These are phyloP conservation scores for Diabrotica virgifera DNA, from an alignment of 1,140 invertebrate species.

Conservation along the genomic window DNA sequence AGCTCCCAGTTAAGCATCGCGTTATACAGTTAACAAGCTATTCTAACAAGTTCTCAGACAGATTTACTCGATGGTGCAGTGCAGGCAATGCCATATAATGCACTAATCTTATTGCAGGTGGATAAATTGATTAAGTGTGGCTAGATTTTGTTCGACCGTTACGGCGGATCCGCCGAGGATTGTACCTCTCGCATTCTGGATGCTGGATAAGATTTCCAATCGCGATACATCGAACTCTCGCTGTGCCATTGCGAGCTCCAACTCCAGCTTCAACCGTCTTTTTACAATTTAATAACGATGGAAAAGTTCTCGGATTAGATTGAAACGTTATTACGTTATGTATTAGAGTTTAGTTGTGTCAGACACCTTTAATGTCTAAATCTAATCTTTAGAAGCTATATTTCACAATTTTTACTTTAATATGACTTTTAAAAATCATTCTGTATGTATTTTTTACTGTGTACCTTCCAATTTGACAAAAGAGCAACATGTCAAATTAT, in stretches of 20 bases:
- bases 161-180: conserved; percentile 2
- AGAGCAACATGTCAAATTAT: too few relatives aligned
- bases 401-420: too few relatives aligned
- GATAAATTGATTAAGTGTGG: conserved; percentile 15
- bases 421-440: too few relatives aligned
- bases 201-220: not conserved
- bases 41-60: conserved; percentile 6
- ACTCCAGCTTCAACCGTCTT: not conserved
- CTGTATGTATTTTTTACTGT: too few relatives aligned
- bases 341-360: not conserved
- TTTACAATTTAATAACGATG: conserved; percentile 3
- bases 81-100: conserved; percentile 7
- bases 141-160: conserved; percentile 9
- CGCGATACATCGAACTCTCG: not conserved
- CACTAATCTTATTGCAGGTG: conserved; percentile 14
- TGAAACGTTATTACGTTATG: not conserved
- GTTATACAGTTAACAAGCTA: not conserved
- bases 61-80: conserved; percentile 8
- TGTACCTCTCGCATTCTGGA: not conserved
- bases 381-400: too few relatives aligned
- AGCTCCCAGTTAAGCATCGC: not conserved
- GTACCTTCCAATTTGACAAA: too few relatives aligned
- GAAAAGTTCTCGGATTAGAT: not conserved
- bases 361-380: too few relatives aligned
- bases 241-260: not conserved